Evolutionary conservation across 2,113 vertebrate genomes (phyloP), one percentile per base, ranked within the genome.

Genomic region (Rattus rattus): DNA sequence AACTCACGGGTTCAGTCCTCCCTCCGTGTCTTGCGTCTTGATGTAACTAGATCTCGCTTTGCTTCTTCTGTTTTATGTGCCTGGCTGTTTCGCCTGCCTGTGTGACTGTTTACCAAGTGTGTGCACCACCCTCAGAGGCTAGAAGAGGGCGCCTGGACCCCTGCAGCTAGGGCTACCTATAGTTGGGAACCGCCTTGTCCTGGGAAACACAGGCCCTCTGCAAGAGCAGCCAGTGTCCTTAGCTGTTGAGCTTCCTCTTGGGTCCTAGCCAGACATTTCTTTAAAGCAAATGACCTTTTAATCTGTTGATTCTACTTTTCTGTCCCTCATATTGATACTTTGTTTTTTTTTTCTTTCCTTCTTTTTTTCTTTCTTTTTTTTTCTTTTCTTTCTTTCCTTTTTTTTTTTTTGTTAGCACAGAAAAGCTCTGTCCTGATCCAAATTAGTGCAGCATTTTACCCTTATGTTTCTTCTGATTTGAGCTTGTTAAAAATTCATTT

Each of bases 401-500:
- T 39, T 36, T 36, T 49, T 30, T n/a, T n/a, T 26, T 80, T 75
- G 33, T 93, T 61, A 63, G 73, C 26, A 19, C 72, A 88, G 72
- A 61, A 24, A 76, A 84, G 65, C 16, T n/a, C n/a, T 90, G 3
- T 79, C 33, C 2, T 91, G 19, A 84, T 88, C 61, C 22, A 88
- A 43, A 69, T 88, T 83, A 76, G 43, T 63, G 33, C 28, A 77
- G 79, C 63, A 33, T 70, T n/a, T 95, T 73, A 87, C 28, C 59
- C 90, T 9, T 36, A 16, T 94, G 9, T 61, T 92, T 95, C 43
- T 90, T 96, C 20, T 92, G 59, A 24, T 69, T 0, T 59, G 13
- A 80, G n/a, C 19, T 61, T 95, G 84, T 94, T 54, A 12, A 77
- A 65, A 92, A 92, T 7, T 5, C 16, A 20, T 56, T 95, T 83